phyloP scores from a whole-genome alignment of 2,888 invertebrate species.

The Scrobipalpa atriplicella region DNA sequence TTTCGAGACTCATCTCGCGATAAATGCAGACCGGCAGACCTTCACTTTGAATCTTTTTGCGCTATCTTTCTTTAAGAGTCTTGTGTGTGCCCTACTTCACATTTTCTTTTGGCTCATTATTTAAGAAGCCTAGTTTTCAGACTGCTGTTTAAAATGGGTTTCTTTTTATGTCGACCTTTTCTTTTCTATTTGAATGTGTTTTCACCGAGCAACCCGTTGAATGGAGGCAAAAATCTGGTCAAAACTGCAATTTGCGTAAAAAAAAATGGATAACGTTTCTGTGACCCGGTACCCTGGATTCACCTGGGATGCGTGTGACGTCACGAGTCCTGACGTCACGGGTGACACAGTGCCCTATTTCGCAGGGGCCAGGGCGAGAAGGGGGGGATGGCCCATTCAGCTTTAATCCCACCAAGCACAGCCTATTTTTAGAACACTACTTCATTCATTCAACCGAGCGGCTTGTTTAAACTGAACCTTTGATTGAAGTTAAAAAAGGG shows the following conservation, averaged over 20 bases:
- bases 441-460: conserved; percentile 67
- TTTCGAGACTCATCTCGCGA: conserved; percentile 4
- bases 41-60: conserved; percentile 6
- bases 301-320: conserved; percentile 73
- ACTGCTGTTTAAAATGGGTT: neutral
- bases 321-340: conserved; percentile 67
- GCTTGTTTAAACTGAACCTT: neutral
- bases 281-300: conserved; percentile 58
- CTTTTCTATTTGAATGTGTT: too few relatives aligned
- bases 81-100: neutral
- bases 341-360: conserved; percentile 74
- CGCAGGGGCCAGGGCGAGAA: conserved; percentile 33
- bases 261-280: conserved; percentile 35
- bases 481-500: neutral
- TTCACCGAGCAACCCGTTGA: too few relatives aligned
- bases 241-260: conserved; percentile 10
- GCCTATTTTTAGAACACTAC: conserved; percentile 70
- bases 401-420: conserved; percentile 56
- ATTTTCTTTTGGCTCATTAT: neutral
- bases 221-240: too few relatives aligned
- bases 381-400: conserved; percentile 64
- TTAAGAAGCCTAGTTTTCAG: conserved; percentile 20
- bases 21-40: neutral
- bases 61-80: conserved; percentile 4
- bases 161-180: too few relatives aligned